These are phyloP conservation scores for Camelus bactrianus DNA, from an alignment of 2,113 vertebrate genomes.

Conservation along the genomic window DNA sequence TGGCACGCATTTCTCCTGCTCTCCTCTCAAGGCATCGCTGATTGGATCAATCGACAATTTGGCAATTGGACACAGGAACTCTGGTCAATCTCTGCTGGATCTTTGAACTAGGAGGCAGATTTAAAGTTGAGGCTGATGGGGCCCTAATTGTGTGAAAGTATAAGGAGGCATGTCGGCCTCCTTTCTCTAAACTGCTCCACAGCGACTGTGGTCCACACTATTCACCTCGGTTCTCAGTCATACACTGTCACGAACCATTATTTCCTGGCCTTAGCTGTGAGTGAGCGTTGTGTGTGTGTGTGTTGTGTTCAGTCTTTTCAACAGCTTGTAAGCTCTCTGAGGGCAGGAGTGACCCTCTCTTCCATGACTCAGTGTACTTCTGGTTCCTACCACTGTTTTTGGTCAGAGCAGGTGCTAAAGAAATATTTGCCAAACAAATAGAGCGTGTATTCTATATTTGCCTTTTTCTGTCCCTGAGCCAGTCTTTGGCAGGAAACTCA, in stretches of 20 bases:
- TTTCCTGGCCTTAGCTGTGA: not conserved
- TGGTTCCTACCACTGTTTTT: not conserved
- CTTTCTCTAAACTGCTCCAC: not conserved
- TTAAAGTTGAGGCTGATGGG: not conserved
- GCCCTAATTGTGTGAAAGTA: not conserved
- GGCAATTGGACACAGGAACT: not conserved
- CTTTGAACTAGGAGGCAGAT: not conserved
- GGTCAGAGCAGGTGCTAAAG: not conserved
- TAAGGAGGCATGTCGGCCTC: not conserved
- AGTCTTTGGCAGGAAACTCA: constrained; percentile 32
- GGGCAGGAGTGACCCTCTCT: not conserved
- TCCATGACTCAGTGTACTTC: not conserved
- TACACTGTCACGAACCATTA: not conserved
- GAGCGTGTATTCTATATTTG: constrained; percentile 8
- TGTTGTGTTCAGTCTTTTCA: not conserved
- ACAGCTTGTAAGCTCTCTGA: not conserved
- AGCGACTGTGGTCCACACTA: not conserved
- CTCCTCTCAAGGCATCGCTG: not conserved
- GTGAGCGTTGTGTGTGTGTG: not conserved
- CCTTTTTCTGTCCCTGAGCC: not conserved
- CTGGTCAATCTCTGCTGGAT: not conserved
- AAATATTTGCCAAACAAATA: constrained; percentile 18
- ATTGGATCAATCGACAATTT: not conserved
- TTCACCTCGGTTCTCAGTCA: not conserved
- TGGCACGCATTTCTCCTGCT: not conserved